These are phyloP conservation scores for Lethrus apterus DNA, from an alignment of 1,140 invertebrate genomes.

Conservation along the genomic window DNA sequence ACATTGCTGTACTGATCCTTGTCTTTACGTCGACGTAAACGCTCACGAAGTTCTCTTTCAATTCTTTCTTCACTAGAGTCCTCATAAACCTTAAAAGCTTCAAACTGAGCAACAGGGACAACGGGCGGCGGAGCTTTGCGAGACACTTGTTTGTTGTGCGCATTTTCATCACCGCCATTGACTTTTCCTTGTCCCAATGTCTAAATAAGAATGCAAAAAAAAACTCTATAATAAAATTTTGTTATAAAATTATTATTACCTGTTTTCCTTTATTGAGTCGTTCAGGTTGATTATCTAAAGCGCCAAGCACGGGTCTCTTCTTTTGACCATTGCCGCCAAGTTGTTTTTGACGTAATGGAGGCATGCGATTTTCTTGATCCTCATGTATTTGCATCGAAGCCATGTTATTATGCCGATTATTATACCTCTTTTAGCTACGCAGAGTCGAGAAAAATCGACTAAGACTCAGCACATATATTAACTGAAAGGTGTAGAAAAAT, in stretches of 20 bases:
- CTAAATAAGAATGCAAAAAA: too few species aligned
- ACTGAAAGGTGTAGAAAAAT: conserved; percentile 8
- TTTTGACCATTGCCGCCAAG: conserved; percentile 42
- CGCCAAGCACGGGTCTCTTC: conserved; percentile 51
- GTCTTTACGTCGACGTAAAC: conserved; percentile 40
- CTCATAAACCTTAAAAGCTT: conserved; percentile 65
- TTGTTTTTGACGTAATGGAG: conserved; percentile 41
- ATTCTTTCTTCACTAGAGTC: conserved; percentile 51
- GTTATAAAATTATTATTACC: conserved; percentile 29
- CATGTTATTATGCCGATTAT: conserved; percentile 38
- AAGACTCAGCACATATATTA: too few species aligned
- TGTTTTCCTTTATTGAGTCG: conserved; percentile 36
- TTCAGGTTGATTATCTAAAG: conserved; percentile 43
- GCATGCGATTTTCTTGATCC: conserved; percentile 55
- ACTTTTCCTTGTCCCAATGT: conserved; percentile 43
- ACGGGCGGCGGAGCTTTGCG: conserved; percentile 35
- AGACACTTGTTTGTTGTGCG: conserved; percentile 29
- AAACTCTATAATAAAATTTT: conserved; percentile 8
- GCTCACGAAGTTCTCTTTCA: conserved; percentile 31
- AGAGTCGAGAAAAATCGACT: not conserved
- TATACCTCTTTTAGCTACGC: not conserved
- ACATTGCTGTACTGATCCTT: conserved; percentile 22
- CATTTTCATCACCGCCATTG: conserved; percentile 40
- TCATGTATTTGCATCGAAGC: conserved; percentile 57
- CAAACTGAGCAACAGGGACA: conserved; percentile 57